Evolutionary conservation across 1,140 invertebrate genomes (phyloP).

Genomic region (Pygmarrhopalites habei): DNA sequence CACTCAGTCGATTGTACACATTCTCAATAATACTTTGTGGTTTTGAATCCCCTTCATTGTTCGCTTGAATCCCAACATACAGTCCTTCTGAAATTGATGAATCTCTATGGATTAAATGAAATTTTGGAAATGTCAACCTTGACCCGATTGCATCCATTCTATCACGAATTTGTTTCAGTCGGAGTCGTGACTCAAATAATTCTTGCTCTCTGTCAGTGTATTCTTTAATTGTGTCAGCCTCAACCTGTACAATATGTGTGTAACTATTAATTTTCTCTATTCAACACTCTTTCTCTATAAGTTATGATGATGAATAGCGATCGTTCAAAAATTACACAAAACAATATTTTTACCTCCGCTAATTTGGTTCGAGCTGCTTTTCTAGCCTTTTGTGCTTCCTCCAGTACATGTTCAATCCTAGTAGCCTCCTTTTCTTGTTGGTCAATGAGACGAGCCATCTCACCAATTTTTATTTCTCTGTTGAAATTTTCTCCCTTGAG

Average conservation of each 20-base stretch:
- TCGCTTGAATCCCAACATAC: neutral
- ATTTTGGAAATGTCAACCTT: constrained; percentile 35
- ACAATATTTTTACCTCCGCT: constrained; percentile 21
- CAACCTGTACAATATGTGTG: constrained; percentile 17
- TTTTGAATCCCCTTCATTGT: constrained; percentile 13
- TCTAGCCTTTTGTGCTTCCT: constrained; percentile 25
- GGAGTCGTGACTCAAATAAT: constrained; percentile 24
- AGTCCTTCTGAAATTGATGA: constrained; percentile 33
- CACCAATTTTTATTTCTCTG: constrained; percentile 15
- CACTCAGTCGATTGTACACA: constrained; percentile 24
- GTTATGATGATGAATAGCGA: too few relatives aligned
- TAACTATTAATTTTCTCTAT: too few relatives aligned
- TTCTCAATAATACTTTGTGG: constrained; percentile 21
- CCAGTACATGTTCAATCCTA: constrained; percentile 14
- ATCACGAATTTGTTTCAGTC: constrained; percentile 33
- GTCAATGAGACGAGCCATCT: constrained; percentile 18
- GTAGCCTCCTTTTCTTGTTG: constrained; percentile 26
- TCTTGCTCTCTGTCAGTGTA: constrained; percentile 33
- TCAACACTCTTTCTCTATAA: too few relatives aligned
- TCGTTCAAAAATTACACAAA: too few relatives aligned
- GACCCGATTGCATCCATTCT: constrained; percentile 35
- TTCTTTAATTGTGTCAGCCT: constrained; percentile 30
- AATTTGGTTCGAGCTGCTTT: constrained; percentile 16
- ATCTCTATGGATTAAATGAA: constrained; percentile 37
- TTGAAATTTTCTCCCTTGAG: constrained; percentile 34